Base-by-base conservation (phyloP, 1,140 invertebrate genomes). In the Palaemon carinicauda region DNA sequence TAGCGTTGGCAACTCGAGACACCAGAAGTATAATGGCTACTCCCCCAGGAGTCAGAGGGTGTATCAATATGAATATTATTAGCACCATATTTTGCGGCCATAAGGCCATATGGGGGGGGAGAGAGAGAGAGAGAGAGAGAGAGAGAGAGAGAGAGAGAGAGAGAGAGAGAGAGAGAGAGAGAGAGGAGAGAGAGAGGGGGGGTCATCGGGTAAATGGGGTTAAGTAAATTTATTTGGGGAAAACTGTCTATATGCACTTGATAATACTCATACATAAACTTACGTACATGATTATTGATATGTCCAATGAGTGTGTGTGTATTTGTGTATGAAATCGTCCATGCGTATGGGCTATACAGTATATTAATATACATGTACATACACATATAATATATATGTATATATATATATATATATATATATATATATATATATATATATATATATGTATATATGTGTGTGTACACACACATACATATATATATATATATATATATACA, bases 1-100 rank as follows among this genome's bases (percentile, higher is more conserved):
- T 12, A 41, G 41, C 1, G 5, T 0, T 41, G 41, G 41, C 41
- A 41, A 12, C n/a, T 41, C 41, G 41, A 41, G 12, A 41, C 41
- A 41, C 41, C 41, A 1, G 41, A 12, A 41, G 41, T 9, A 41
- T 19, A 81, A 52, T 41, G 31, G 24, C 79, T 31, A 29, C 60
- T 60, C 52, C 56, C n/a, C 19, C 33, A 24, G 73, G 81, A 52
- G 75, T 54, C 81, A 31, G 31, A n/a, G n/a, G 24, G 51, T 54
- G 73, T 83, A 83, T 83, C 81, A 83, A 29, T 83, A 83, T 83
- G 81, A 83, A 83, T 83, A 83, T 83, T 83, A 83, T 83, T 83
- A 83, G 81, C 60, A 52, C 51, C 81, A 75, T 83, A 83, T 83
- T n/a, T 83, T 83, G 73, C 81, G 53, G 75, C 81, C 81, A 75